A percentile compares a stretch with the other conserved stretches of the same genome.
phyloP scores from a whole-genome alignment of 2,113 vertebrate genomes.

The Cephalopterus ornatus region DNA sequence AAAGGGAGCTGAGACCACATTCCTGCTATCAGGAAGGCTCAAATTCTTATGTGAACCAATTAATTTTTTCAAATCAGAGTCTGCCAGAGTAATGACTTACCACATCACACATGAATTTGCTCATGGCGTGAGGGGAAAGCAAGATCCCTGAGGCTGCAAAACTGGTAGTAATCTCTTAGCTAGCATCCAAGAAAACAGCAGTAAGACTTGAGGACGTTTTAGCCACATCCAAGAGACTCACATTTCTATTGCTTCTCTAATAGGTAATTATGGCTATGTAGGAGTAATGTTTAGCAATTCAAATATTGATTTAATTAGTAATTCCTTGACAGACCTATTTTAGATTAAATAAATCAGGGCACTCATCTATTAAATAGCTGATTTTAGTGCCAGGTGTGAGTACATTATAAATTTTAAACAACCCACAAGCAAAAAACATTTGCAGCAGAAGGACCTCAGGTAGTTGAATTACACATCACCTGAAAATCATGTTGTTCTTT shows the following conservation, averaged over 20 bases:
- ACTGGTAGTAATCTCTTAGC: constrained; percentile 5
- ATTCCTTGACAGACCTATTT: constrained; percentile 30
- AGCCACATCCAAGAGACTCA: constrained; percentile 26
- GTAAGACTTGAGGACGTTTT: neutral
- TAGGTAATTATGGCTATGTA: constrained; percentile 50
- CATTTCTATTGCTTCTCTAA: constrained; percentile 51
- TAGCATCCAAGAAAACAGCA: constrained; percentile 9
- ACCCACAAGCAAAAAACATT: constrained; percentile 1
- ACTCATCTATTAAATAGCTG: neutral
- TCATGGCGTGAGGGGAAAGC: neutral
- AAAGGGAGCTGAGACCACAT: neutral
- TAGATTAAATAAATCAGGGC: neutral
- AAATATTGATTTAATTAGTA: constrained; percentile 36
- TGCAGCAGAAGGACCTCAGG: constrained; percentile 26
- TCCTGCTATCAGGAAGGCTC: neutral
- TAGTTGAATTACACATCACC: neutral
- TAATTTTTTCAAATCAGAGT: neutral
- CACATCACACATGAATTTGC: neutral
- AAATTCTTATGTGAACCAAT: neutral
- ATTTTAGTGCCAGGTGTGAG: neutral
- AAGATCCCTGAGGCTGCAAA: constrained; percentile 50
- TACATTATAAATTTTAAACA: neutral
- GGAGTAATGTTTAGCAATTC: constrained; percentile 16
- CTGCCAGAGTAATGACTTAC: neutral
- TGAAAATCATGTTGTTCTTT: constrained; percentile 27